Evolutionary conservation across 2,113 vertebrate species (phyloP).

Genomic region (Hemiscyllium ocellatum): DNA sequence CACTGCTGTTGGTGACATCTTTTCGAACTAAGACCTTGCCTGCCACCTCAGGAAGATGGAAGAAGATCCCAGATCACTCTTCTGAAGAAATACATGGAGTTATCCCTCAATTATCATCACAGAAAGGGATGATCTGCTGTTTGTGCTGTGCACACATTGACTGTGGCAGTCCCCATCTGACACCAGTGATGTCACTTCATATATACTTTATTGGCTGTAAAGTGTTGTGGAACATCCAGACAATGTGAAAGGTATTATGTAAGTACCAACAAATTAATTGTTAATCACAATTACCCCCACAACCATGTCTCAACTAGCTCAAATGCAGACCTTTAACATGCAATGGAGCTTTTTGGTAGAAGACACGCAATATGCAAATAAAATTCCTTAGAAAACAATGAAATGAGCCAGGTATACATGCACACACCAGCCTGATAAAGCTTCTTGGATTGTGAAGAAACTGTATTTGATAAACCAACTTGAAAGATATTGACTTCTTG

Average conservation of each 20-base stretch:
- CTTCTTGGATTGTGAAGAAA: neutral
- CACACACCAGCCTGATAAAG: neutral
- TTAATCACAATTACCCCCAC: neutral
- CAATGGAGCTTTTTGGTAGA: neutral
- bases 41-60: neutral
- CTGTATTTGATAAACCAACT: neutral
- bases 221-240: neutral
- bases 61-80: neutral
- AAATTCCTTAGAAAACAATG: neutral
- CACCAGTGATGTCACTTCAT: neutral
- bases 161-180: neutral
- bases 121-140: neutral
- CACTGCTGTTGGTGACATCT: neutral
- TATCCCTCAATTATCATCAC: neutral
- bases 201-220: neutral
- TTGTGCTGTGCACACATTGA: neutral
- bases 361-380: neutral
- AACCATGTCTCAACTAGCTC: neutral
- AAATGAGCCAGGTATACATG: neutral
- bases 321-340: neutral
- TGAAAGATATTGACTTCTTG: neutral
- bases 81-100: neutral
- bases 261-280: neutral
- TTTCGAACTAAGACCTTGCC: neutral
- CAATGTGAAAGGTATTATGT: neutral